A percentile compares a stretch with the other conserved stretches of the same genome.
These are phyloP conservation scores for Himalopsyche japonica DNA, from an alignment of 2,888 invertebrate species.

Conservation along the genomic window DNA sequence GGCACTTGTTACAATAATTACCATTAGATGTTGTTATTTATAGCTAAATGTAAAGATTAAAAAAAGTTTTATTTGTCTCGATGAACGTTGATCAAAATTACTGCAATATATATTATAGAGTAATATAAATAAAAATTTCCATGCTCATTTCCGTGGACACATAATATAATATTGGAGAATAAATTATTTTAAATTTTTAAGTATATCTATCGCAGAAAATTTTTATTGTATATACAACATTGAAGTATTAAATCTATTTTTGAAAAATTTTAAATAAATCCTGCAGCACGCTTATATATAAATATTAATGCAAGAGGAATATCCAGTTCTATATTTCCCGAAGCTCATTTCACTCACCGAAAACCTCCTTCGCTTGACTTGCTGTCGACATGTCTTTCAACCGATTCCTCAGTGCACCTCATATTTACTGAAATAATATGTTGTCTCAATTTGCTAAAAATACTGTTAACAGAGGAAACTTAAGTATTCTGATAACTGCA, in stretches of 20 bases:
- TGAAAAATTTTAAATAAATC: neutral
- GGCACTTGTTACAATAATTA: conserved; percentile 27
- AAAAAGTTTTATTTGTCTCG: neutral
- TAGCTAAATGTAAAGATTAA: neutral
- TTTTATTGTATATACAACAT: neutral
- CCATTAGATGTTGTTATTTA: conserved; percentile 27
- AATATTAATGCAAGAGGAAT: neutral
- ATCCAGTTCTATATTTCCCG: no score
- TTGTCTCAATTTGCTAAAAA: no score
- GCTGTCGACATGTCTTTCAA: no score
- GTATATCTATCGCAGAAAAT: neutral
- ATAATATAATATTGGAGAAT: neutral
- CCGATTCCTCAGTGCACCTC: no score
- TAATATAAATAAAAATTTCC: neutral
- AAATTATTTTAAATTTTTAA: neutral
- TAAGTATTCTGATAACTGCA: no score
- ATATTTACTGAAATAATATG: no score
- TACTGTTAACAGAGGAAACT: no score
- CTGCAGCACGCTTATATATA: neutral
- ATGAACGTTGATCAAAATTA: neutral
- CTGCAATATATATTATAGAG: conserved; percentile 1
- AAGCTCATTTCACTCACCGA: no score
- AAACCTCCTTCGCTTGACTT: no score
- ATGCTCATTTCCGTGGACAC: neutral
- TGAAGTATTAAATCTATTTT: neutral